Percentiles rank a stretch among this genome's conserved stretches.
Evolutionary conservation across 2,888 invertebrate species (phyloP).

Genomic region (Drosophila quasianomalipes): DNA sequence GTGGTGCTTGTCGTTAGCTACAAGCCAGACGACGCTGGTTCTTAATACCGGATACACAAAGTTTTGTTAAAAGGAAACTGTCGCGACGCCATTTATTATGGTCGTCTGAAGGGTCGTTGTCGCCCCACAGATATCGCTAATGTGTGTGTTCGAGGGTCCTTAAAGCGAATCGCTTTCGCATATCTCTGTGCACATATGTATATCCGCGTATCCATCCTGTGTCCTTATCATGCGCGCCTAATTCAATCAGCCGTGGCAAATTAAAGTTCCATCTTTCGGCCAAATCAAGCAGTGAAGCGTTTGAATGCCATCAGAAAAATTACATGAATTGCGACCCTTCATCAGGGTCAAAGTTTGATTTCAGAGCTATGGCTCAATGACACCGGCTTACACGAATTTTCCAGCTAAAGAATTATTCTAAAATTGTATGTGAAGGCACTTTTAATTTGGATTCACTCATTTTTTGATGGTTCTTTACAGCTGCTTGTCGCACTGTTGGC

Average conservation of each 20-base stretch:
- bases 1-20: constrained; percentile 55
- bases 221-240: constrained; percentile 60
- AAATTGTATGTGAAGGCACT: not conserved
- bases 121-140: constrained; percentile 75
- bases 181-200: constrained; percentile 6
- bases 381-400: constrained; percentile 10
- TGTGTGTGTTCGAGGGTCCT: constrained; percentile 46
- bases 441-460: not conserved
- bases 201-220: constrained; percentile 16
- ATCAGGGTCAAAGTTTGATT: constrained; percentile 74
- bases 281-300: constrained; percentile 63
- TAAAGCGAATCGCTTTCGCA: constrained; percentile 49
- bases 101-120: constrained; percentile 79
- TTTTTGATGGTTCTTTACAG: not conserved
- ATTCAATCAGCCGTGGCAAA: constrained; percentile 80
- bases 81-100: constrained; percentile 84
- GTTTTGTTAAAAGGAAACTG: constrained; percentile 82
- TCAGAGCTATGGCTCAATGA: constrained; percentile 19
- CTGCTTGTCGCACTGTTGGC: not conserved
- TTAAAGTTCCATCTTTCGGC: constrained; percentile 71
- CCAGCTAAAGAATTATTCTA: not conserved
- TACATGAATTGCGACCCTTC: constrained; percentile 48
- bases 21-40: constrained; percentile 69
- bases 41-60: constrained; percentile 77
- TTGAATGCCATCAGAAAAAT: constrained; percentile 55